Percentiles rank a stretch among this genome's conserved stretches.
These are phyloP conservation scores for Calliphora vomitoria DNA, from an alignment of 2,888 invertebrate species.

Conservation along the genomic window DNA sequence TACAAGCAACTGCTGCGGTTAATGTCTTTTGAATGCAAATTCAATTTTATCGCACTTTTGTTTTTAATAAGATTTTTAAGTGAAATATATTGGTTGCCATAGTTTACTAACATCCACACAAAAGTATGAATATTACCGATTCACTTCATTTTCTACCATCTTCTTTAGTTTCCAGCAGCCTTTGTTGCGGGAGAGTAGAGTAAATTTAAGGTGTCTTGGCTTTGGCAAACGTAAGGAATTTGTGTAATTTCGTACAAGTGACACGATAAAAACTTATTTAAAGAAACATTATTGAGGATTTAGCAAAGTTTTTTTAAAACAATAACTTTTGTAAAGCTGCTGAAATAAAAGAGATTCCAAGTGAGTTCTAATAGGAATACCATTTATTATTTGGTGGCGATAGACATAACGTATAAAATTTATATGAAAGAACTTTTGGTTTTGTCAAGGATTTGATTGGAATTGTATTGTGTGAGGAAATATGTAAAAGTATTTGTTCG, in stretches of 20 bases:
- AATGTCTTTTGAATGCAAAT: constrained; percentile 83
- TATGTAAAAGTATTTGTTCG: background rate
- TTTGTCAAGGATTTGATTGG: background rate
- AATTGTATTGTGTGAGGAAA: background rate
- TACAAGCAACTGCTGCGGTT: constrained; percentile 82
- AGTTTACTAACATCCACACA: constrained; percentile 34
- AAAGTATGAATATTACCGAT: constrained; percentile 41
- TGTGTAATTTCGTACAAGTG: constrained; percentile 68
- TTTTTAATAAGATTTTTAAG: constrained; percentile 81
- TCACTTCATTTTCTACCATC: constrained; percentile 23
- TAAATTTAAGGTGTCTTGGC: constrained; percentile 42
- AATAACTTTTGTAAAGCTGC: constrained; percentile 58
- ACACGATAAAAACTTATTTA: constrained; percentile 73
- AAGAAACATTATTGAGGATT: constrained; percentile 74
- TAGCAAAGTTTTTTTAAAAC: constrained; percentile 59
- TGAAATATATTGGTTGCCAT: constrained; percentile 68
- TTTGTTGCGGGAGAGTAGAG: background rate
- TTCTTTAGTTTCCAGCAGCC: background rate
- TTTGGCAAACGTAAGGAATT: constrained; percentile 35
- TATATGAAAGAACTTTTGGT: background rate
- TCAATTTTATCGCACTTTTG: constrained; percentile 82
- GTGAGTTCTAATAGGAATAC: background rate
- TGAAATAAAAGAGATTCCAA: constrained; percentile 19
- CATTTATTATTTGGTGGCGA: background rate
- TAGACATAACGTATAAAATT: background rate